Base-by-base conservation (phyloP, 2,888 invertebrate species). In the Myopa tessellatipennis region DNA sequence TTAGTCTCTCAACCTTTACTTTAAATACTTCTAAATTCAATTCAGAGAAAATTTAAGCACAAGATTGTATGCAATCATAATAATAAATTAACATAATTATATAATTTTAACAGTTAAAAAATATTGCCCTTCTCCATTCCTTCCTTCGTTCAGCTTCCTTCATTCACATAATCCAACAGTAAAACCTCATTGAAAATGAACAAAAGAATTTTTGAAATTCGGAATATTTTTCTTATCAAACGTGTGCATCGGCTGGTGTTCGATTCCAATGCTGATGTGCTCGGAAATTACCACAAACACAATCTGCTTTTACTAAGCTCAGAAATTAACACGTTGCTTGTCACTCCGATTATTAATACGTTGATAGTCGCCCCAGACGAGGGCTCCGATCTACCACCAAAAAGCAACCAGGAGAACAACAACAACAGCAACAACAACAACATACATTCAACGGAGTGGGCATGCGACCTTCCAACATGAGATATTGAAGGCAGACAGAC, bases 171-270 rank as follows among this genome's bases (percentile, higher is more conserved):
- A 61, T n/a, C 6, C 10, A 4, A 61, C n/a, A 61, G 34, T 8
- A 61, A 8, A 8, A 34, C 34, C 12, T 0, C 12, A 18, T 18
- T 61, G 16, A 34, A 58, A 26, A 61, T 61, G 61, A 61, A 61
- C 10, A 55, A 55, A 55, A 55, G 10, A n/a, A 55, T 55, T 10
- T 16, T 55, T 50, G 50, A 14, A 50, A 14, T 50, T 50, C n/a
- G n/a, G 61, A 61, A 61, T 26, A 16, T 61, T 4, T 7, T 67
- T 60, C 76, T 71, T 77, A 77, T 77, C 72, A 40, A 38, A 58
- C 65, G 77, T 72, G 72, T 77, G 72, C 72, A 77, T 76, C 76
- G 69, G 38, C 65, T 58, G 75, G 58, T 65, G 26, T 68, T 60
- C 60, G 60, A 68, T 68, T 45, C 52, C 60, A n/a, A 72, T 34